Base-by-base conservation (phyloP, 2,113 vertebrate genomes). In the Cisticola juncidis region DNA sequence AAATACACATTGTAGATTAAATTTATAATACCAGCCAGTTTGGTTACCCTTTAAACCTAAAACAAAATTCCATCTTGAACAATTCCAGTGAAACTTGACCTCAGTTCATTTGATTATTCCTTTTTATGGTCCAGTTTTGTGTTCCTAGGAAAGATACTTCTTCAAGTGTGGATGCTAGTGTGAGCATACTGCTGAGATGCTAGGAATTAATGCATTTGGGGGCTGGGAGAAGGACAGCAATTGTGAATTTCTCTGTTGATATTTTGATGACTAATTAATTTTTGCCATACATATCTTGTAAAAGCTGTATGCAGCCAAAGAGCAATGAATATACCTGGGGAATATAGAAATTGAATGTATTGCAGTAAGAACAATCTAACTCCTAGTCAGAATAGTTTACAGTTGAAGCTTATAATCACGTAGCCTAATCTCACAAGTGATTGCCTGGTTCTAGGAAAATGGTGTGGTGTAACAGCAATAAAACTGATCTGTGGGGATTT, bases 401-500 rank as follows among this genome's bases (percentile, higher is more conserved):
- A 54, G 0, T 23, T 79, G 36, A 35, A 76, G 12, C 2, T 45
- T 56, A 57, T 26, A 70, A 31, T 50, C 13, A 56, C 8, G 40
- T 56, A 38, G 36, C 17, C 36, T 80, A 19, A 51, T 61, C 19
- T 47, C 56, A 19, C 12, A 29, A 11, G 6, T 3, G 7, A 58
- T 10, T 40, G 21, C 33, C 50, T 84, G 9, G 2, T 69, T 85
- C 20, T 40, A n/a, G 64, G 50, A 33, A 81, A 58, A 66, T 5
- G 3, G 6, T 45, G 21, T 51, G 22, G 12, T 50, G 2, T 44
- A 62, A 82, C 0, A 4, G 14, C 23, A 77, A 4, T 47, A 35
- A 61, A 78, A 5, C 24, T 53, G 35, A 38, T 14, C 29, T 64
- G 3, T 24, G 19, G 0, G 10, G 9, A 1, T 0, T 16, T 33